Percentiles rank a stretch among this genome's conserved stretches.
Evolutionary conservation across 2,113 vertebrate species (phyloP).

Genomic region (Seriola dumerili): DNA sequence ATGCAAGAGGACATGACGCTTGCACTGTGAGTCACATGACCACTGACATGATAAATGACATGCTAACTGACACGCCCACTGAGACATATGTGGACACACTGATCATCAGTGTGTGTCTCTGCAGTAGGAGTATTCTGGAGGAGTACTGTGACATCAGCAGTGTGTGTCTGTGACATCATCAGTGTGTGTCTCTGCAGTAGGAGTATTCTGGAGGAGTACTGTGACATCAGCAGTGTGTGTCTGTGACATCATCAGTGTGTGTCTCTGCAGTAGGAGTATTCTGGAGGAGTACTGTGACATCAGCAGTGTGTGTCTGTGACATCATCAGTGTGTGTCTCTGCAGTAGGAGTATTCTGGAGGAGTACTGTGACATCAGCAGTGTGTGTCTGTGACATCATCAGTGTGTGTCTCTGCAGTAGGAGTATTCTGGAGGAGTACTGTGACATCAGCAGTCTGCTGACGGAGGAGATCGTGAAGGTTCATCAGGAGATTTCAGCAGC

Average conservation of each 20-base stretch:
- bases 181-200: constrained; percentile 81
- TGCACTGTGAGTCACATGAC: constrained; percentile 68
- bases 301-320: constrained; percentile 78
- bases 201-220: constrained; percentile 95
- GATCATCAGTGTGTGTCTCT: too few species aligned
- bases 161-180: background rate
- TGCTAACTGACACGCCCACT: too few species aligned
- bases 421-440: constrained; percentile 96
- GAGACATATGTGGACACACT: background rate
- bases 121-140: too few species aligned
- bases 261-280: constrained; percentile 88
- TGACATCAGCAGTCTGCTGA: constrained; percentile 95
- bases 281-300: constrained; percentile 97
- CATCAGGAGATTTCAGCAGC: constrained; percentile 94
- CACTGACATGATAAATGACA: background rate
- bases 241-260: background rate
- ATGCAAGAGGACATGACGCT: constrained; percentile 99
- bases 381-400: background rate
- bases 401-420: constrained; percentile 82
- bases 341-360: constrained; percentile 95
- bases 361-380: constrained; percentile 95
- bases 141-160: too few species aligned
- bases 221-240: constrained; percentile 89
- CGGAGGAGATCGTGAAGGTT: constrained; percentile 94
- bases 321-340: background rate